phyloP scores from a whole-genome alignment of 2,888 invertebrate genomes.

The Onchidella celtica region DNA sequence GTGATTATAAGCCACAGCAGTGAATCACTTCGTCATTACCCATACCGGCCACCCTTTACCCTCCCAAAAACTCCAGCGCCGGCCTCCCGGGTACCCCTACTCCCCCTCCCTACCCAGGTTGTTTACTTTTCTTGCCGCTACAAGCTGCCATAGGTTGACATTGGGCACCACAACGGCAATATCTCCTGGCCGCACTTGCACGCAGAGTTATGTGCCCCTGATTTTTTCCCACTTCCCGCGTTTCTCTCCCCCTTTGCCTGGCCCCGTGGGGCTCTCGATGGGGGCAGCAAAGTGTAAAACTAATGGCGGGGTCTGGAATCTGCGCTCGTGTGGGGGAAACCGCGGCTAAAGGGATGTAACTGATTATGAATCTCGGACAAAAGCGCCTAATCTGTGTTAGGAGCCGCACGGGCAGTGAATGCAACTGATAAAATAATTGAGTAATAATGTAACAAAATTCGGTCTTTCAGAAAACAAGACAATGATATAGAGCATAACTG shows the following conservation, averaged over 20 bases:
- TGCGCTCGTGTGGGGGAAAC: not conserved
- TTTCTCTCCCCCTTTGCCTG: not conserved
- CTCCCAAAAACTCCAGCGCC: conserved; percentile 26
- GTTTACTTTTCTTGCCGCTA: conserved; percentile 37
- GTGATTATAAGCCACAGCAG: conserved; percentile 32
- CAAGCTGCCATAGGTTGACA: conserved; percentile 41
- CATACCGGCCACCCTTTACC: conserved; percentile 33
- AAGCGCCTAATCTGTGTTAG: too few relatives aligned
- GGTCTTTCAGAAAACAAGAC: too few relatives aligned
- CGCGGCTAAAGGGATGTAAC: not conserved
- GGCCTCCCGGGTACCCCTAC: conserved; percentile 26
- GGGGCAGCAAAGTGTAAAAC: conserved; percentile 10
- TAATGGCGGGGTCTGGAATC: not conserved
- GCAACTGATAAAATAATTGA: too few relatives aligned
- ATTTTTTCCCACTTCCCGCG: conserved; percentile 23
- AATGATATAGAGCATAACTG: too few relatives aligned
- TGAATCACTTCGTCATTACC: conserved; percentile 42
- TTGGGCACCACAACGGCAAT: conserved; percentile 37
- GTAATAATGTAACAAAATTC: too few relatives aligned
- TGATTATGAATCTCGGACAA: not conserved
- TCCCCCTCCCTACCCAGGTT: conserved; percentile 31
- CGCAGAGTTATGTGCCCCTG: conserved; percentile 14
- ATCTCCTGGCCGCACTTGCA: conserved; percentile 23
- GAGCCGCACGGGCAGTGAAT: not conserved
- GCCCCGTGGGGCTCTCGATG: conserved; percentile 20